Percentiles rank a stretch among this genome's conserved stretches.
phyloP scores from a whole-genome alignment of 2,888 invertebrate species.

The Linnaemya vulpina region DNA sequence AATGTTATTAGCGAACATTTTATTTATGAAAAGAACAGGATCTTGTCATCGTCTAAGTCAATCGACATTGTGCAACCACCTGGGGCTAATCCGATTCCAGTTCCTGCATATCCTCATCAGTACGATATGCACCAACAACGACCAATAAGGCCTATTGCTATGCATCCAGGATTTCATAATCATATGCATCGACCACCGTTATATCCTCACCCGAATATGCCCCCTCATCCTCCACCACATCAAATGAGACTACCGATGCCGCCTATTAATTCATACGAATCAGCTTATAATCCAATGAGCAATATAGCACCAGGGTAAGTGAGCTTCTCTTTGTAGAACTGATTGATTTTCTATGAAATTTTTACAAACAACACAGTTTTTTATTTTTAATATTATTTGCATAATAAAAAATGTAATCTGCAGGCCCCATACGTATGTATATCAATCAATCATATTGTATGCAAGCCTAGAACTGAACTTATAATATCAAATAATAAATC shows the following conservation, averaged over 20 bases:
- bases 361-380: conserved; percentile 38
- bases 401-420: conserved; percentile 11
- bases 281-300: conserved; percentile 66
- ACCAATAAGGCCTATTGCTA: conserved; percentile 64
- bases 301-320: conserved; percentile 71
- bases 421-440: conserved; percentile 5
- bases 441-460: conserved; percentile 22
- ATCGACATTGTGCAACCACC: conserved; percentile 65
- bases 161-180: conserved; percentile 65
- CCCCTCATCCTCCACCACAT: conserved; percentile 68
- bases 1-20: conserved; percentile 54
- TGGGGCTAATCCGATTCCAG: conserved; percentile 55
- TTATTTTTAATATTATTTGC: conserved; percentile 26
- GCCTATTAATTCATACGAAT: conserved; percentile 61
- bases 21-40: conserved; percentile 63
- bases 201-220: conserved; percentile 70
- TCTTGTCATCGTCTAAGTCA: conserved; percentile 39
- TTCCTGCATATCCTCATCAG: conserved; percentile 56
- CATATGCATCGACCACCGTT: conserved; percentile 68
- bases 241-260: conserved; percentile 66
- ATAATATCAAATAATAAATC: conserved; percentile 12
- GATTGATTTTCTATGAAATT: conserved; percentile 59
- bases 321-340: conserved; percentile 66
- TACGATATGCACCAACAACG: conserved; percentile 67
- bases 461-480: conserved; percentile 19